These are phyloP conservation scores for Chorisops tibialis DNA, from an alignment of 2,888 invertebrate genomes.

Conservation along the genomic window DNA sequence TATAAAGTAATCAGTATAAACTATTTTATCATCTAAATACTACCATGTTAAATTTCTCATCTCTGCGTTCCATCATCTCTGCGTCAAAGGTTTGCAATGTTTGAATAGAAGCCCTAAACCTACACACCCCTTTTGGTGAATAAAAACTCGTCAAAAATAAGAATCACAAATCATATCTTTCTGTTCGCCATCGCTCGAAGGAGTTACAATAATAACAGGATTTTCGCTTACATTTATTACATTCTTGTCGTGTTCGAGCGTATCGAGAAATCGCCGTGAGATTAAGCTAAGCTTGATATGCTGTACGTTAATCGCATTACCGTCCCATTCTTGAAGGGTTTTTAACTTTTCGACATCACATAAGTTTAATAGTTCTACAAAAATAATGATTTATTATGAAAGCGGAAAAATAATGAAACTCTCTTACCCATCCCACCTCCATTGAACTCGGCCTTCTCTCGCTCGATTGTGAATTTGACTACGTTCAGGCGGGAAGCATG, in stretches of 20 bases:
- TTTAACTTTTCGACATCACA: conserved; percentile 45
- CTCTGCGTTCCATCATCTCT: too few species aligned
- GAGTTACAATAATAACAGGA: neutral
- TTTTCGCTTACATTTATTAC: neutral
- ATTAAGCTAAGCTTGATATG: conserved; percentile 49
- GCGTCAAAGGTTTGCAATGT: too few species aligned
- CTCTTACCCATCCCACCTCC: conserved; percentile 69
- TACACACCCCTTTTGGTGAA: too few species aligned
- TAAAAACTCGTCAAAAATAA: too few species aligned
- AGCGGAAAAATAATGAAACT: neutral
- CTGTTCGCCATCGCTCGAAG: neutral
- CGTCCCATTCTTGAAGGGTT: conserved; percentile 48
- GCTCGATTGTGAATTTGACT: conserved; percentile 71
- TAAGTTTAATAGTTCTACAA: conserved; percentile 45
- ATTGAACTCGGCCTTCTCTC: conserved; percentile 70
- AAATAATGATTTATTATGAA: too few species aligned
- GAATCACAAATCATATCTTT: neutral
- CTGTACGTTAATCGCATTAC: conserved; percentile 49
- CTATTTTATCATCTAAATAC: too few species aligned
- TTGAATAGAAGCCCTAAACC: too few species aligned
- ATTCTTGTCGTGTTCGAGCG: conserved; percentile 36
- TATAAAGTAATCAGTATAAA: too few species aligned
- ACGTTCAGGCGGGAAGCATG: conserved; percentile 78
- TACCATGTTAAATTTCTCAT: too few species aligned
- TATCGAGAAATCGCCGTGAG: conserved; percentile 44